phyloP scores from a whole-genome alignment of 1,140 invertebrate species.

The Drosophila lacertosa region DNA sequence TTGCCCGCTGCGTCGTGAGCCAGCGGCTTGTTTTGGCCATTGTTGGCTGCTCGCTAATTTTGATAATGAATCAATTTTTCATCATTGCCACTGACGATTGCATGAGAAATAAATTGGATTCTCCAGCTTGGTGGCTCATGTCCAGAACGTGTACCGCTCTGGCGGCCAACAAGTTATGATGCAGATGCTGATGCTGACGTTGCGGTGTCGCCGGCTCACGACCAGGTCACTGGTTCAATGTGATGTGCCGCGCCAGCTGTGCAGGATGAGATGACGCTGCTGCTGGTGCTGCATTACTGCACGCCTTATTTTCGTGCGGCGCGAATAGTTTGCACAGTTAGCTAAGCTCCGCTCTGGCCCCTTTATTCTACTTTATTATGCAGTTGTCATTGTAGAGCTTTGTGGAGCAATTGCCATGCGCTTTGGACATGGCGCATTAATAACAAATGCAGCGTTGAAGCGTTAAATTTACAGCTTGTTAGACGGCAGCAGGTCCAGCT shows the following conservation, averaged over 20 bases:
- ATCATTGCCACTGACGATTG: slow-evolving; percentile 68
- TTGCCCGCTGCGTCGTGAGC: slow-evolving; percentile 58
- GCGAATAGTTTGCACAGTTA: slow-evolving; percentile 76
- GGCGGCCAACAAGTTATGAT: slow-evolving; percentile 69
- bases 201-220: slow-evolving; percentile 64
- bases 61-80: slow-evolving; percentile 83
- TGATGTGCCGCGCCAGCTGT: slow-evolving; percentile 55
- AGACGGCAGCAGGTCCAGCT: slow-evolving; percentile 65
- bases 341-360: slow-evolving; percentile 17
- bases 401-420: slow-evolving; percentile 76
- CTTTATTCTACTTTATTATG: slow-evolving; percentile 1
- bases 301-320: slow-evolving; percentile 80
- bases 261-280: slow-evolving; percentile 36
- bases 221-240: slow-evolving; percentile 80
- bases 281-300: slow-evolving; percentile 55
- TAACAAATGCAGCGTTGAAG: slow-evolving; percentile 73
- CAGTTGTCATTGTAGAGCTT: slow-evolving; percentile 70
- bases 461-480: slow-evolving; percentile 82
- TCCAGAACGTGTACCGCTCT: slow-evolving; percentile 36
- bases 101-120: slow-evolving; percentile 77
- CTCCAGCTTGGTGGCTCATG: slow-evolving; percentile 31
- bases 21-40: slow-evolving; percentile 70
- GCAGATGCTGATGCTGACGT: slow-evolving; percentile 16
- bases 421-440: slow-evolving; percentile 50
- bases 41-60: slow-evolving; percentile 77